These are phyloP conservation scores for Leucopternis melanops DNA, from an alignment of 2,113 vertebrate genomes.

Conservation along the genomic window DNA sequence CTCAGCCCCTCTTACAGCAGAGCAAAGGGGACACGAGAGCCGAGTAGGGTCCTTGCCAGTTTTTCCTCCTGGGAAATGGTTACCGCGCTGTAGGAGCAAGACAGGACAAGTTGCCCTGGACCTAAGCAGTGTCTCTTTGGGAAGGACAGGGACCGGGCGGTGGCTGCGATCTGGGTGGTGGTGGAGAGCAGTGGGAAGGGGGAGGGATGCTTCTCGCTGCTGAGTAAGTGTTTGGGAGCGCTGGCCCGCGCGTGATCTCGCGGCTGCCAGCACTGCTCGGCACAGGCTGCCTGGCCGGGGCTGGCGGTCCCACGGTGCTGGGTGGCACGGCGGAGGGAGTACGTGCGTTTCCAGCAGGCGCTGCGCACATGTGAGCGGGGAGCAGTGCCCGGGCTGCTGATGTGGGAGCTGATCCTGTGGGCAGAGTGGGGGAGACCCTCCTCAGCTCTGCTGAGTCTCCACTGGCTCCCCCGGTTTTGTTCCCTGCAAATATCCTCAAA, in stretches of 20 bases:
- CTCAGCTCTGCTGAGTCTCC: background rate
- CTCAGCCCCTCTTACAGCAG: background rate
- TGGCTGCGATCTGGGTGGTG: background rate
- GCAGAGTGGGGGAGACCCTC: background rate
- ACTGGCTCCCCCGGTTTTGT: background rate
- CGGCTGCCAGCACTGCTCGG: background rate
- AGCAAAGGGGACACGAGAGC: background rate
- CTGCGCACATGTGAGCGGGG: accelerated
- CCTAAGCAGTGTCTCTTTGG: background rate
- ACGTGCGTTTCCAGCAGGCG: background rate
- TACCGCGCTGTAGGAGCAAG: background rate
- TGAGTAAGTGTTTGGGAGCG: background rate
- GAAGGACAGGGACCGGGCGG: background rate
- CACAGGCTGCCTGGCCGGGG: background rate
- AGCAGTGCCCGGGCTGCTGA: background rate
- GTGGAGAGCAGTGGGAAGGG: background rate
- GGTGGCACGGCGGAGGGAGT: background rate
- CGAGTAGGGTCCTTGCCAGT: background rate
- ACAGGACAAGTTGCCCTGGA: background rate
- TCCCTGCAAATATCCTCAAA: background rate
- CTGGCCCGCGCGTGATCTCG: accelerated
- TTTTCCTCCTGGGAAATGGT: background rate
- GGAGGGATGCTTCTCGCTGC: background rate
- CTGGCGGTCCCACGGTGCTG: background rate
- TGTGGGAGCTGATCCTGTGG: accelerated